Conservation (phyloP, 2,797 vertebrate genomes). For the Avahi laniger region DNA sequence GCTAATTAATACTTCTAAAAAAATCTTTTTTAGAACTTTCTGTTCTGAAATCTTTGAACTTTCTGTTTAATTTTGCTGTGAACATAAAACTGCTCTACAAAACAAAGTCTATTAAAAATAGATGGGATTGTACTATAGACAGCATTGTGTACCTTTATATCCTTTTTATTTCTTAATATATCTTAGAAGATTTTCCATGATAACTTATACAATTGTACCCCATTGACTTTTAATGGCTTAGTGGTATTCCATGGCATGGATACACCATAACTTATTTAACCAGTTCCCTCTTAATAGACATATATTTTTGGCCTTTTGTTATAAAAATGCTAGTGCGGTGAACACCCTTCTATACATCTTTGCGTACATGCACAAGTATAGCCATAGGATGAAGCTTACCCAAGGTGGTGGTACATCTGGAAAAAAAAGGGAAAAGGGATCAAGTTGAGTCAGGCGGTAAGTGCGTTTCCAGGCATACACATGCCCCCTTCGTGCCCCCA, state of each 20-base stretch:
- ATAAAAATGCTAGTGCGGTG: not conserved
- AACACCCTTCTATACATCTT: not conserved
- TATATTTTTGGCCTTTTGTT: not conserved
- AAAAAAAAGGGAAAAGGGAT: not conserved
- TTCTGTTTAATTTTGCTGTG: not conserved
- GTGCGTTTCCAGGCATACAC: not conserved
- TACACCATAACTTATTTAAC: not conserved
- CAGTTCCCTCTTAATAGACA: not conserved
- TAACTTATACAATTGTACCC: not conserved
- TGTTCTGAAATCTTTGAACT: no score
- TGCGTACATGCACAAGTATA: not conserved
- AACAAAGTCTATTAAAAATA: not conserved
- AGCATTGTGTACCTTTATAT: not conserved
- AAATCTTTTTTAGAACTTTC: no score
- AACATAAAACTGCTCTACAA: not conserved
- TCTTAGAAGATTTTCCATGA: not conserved
- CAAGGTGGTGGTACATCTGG: no score
- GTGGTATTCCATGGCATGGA: not conserved
- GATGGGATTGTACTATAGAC: not conserved
- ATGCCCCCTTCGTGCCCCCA: not conserved
- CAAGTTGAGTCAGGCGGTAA: not conserved
- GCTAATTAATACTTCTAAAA: constrained; percentile 55
- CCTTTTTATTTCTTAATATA: not conserved
- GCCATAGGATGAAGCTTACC: not conserved
- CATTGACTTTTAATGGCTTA: not conserved